phyloP scores from a whole-genome alignment of 2,888 invertebrate species.

The Deladenus siricidicola region DNA sequence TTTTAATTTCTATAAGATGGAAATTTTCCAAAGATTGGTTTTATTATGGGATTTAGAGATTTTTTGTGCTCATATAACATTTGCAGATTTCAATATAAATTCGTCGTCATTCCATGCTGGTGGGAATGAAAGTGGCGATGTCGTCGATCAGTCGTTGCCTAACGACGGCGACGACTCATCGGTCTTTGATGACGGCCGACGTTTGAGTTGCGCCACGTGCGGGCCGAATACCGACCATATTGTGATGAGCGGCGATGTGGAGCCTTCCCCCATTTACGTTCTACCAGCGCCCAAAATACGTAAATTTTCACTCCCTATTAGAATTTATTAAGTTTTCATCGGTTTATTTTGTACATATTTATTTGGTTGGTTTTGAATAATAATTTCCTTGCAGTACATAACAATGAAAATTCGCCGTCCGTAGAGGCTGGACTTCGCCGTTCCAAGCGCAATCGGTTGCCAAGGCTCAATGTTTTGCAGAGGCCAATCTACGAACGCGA shows the following conservation, averaged over 20 bases:
- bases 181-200: neutral
- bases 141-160: no score
- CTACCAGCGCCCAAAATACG: neutral
- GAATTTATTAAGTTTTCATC: neutral
- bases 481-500: slow-evolving; percentile 10
- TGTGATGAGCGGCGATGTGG: neutral
- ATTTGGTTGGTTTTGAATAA: neutral
- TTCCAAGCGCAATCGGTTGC: slow-evolving; percentile 13
- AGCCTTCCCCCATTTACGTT: neutral
- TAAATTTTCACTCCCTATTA: neutral
- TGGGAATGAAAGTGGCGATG: no score
- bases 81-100: no score
- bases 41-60: no score
- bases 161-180: neutral
- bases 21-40: no score
- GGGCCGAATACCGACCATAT: neutral
- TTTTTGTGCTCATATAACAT: no score
- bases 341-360: neutral
- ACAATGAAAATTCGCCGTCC: slow-evolving; percentile 14
- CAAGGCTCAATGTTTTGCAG: slow-evolving; percentile 10
- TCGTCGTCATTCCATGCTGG: no score
- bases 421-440: slow-evolving; percentile 12
- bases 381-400: neutral
- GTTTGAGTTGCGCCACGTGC: neutral
- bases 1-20: no score